Conservation (phyloP, 1,140 invertebrate genomes). For the Cotesia typhae region DNA sequence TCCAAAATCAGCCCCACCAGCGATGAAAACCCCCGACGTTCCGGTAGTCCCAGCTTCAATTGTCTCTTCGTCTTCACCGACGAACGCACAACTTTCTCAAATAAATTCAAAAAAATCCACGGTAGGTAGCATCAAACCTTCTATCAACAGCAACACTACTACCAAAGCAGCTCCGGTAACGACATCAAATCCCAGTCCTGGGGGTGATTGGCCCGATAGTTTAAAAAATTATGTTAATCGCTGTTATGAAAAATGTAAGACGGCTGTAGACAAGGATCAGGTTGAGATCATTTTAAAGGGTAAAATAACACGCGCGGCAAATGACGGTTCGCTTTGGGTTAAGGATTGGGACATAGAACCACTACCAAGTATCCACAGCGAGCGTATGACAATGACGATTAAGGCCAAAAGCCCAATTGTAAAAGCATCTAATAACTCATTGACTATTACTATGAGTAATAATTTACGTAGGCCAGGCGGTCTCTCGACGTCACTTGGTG, state of each 20-base stretch:
- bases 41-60: constrained; percentile 59
- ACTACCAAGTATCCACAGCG: constrained; percentile 83
- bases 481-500: constrained; percentile 67
- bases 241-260: constrained; percentile 90
- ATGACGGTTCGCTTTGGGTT: constrained; percentile 82
- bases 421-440: constrained; percentile 44
- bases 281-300: constrained; percentile 93
- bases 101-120: constrained; percentile 33
- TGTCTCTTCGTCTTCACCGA: constrained; percentile 32
- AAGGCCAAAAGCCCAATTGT: constrained; percentile 55
- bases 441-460: constrained; percentile 45
- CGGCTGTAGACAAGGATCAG: constrained; percentile 88
- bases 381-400: constrained; percentile 73
- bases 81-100: constrained; percentile 48
- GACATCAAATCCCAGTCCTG: constrained; percentile 53
- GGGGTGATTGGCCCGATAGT: constrained; percentile 75
- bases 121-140: constrained; percentile 44
- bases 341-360: constrained; percentile 94
- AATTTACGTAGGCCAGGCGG: constrained; percentile 57
- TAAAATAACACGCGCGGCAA: constrained; percentile 89
- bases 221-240: constrained; percentile 87
- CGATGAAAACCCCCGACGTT: constrained; percentile 62
- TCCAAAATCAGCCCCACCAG: constrained; percentile 64
- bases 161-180: constrained; percentile 37
- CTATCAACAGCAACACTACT: no score